phyloP scores from a whole-genome alignment of 2,113 vertebrate species.

The Thermophis baileyi region DNA sequence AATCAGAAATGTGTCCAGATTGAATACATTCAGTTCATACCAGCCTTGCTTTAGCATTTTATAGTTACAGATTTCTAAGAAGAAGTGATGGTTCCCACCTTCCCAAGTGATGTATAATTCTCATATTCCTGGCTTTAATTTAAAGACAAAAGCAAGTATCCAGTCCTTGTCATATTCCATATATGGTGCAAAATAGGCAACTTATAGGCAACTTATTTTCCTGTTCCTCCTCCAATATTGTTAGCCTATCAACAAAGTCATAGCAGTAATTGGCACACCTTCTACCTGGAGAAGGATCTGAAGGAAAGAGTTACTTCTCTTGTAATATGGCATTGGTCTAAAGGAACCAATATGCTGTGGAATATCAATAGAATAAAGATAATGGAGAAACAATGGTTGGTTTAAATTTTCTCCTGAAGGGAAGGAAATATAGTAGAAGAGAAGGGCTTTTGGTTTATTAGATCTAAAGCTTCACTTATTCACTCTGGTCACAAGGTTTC shows the following conservation, averaged over 20 bases:
- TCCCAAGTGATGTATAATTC: not conserved
- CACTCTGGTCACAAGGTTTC: not conserved
- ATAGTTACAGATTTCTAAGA: not conserved
- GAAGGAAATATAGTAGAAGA: not conserved
- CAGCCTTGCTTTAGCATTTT: not conserved
- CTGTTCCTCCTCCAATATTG: not conserved
- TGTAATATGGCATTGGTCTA: not conserved
- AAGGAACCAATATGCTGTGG: not conserved
- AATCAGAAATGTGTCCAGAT: not conserved
- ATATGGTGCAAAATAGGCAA: not conserved
- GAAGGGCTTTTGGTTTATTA: not conserved
- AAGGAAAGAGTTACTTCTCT: not conserved
- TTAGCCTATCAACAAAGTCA: not conserved
- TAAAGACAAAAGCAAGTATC: not conserved
- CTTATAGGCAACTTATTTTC: not conserved
- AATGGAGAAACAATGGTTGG: not conserved
- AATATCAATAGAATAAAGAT: not conserved
- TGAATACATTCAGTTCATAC: not conserved
- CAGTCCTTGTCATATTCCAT: not conserved
- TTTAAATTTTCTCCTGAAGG: not conserved
- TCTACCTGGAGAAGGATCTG: not conserved
- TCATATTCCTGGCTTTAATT: not conserved
- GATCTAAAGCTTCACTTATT: not conserved
- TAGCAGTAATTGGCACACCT: not conserved
- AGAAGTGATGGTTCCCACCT: not conserved